A percentile compares a stretch with the other conserved stretches of the same genome.
phyloP scores from a whole-genome alignment of 1,140 invertebrate species.

The Stegodyphus mimosarum region DNA sequence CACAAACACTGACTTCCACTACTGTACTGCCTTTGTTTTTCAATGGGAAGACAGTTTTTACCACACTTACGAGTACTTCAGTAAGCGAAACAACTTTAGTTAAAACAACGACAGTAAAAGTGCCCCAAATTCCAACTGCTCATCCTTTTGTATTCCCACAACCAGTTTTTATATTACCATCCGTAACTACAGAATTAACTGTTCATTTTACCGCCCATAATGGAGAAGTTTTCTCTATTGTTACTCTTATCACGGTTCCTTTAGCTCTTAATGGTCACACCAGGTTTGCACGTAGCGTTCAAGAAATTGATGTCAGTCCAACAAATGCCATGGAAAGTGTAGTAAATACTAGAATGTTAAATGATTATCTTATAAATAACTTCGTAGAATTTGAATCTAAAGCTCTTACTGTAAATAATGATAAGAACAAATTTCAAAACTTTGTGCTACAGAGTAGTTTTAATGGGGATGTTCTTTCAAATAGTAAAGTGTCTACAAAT shows the following conservation, averaged over 20 bases:
- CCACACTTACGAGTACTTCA: slow-evolving; percentile 86
- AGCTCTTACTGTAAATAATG: neutral
- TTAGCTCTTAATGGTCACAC: slow-evolving; percentile 39
- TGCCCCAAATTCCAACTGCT: slow-evolving; percentile 70
- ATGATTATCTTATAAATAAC: neutral
- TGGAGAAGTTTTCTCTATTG: slow-evolving; percentile 63
- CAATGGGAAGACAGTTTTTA: slow-evolving; percentile 87
- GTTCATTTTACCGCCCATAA: slow-evolving; percentile 63
- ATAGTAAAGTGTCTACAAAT: too few relatives aligned
- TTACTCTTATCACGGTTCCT: slow-evolving; percentile 63
- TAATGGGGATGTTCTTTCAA: too few relatives aligned
- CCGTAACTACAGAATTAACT: slow-evolving; percentile 64
- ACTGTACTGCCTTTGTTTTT: slow-evolving; percentile 89
- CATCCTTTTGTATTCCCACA: slow-evolving; percentile 64
- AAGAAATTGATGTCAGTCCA: neutral
- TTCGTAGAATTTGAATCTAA: neutral
- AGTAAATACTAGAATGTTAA: neutral
- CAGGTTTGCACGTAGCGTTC: slow-evolving; percentile 39
- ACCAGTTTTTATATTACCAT: slow-evolving; percentile 59
- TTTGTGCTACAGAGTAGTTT: neutral
- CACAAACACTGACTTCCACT: slow-evolving; percentile 86
- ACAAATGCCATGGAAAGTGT: neutral
- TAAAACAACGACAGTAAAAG: slow-evolving; percentile 66
- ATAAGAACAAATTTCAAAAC: neutral
- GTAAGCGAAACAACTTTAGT: slow-evolving; percentile 87